Percentiles rank a stretch among this genome's conserved stretches.
Conservation (phyloP, 2,888 invertebrate species). For the Pyrrhia umbra region DNA sequence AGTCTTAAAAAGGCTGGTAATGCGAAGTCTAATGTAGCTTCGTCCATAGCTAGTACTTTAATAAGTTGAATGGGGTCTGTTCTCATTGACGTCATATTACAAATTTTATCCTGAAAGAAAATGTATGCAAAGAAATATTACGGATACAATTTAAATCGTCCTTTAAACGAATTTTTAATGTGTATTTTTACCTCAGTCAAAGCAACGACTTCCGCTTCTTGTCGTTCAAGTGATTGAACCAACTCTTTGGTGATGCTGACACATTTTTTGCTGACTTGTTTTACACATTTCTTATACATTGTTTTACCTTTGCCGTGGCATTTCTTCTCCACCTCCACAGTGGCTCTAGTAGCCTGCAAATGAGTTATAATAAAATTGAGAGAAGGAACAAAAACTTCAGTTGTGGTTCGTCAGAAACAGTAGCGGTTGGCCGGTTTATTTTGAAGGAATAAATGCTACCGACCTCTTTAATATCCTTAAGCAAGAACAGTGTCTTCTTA, state of each 20-base stretch:
- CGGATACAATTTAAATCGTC: not conserved
- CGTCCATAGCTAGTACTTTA: slow-evolving; percentile 76
- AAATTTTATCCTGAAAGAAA: slow-evolving; percentile 72
- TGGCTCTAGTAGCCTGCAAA: slow-evolving; percentile 73
- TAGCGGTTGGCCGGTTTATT: too few species aligned
- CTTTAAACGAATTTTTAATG: not conserved
- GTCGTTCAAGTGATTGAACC: slow-evolving; percentile 68
- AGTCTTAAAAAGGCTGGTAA: slow-evolving; percentile 77
- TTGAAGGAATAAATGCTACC: not conserved
- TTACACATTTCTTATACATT: slow-evolving; percentile 72
- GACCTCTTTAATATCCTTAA: slow-evolving; percentile 79
- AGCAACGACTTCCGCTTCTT: slow-evolving; percentile 67
- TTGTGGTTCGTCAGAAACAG: not conserved
- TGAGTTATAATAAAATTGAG: not conserved
- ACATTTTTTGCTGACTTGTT: slow-evolving; percentile 68
- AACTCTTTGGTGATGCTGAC: slow-evolving; percentile 73
- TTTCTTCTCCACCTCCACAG: slow-evolving; percentile 64
- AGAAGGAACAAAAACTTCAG: not conserved
- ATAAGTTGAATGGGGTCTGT: slow-evolving; percentile 75
- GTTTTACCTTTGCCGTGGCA: slow-evolving; percentile 63
- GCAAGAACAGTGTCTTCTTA: slow-evolving; percentile 71
- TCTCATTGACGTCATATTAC: slow-evolving; percentile 72
- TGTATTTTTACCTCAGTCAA: slow-evolving; percentile 68
- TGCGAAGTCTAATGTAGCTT: slow-evolving; percentile 76
- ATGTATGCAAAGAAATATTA: not conserved